A percentile compares a stretch with the other conserved stretches of the same genome.
These are phyloP conservation scores for Melanotaenia pygmaea DNA, from an alignment of 2,797 vertebrate genomes.

Conservation along the genomic window DNA sequence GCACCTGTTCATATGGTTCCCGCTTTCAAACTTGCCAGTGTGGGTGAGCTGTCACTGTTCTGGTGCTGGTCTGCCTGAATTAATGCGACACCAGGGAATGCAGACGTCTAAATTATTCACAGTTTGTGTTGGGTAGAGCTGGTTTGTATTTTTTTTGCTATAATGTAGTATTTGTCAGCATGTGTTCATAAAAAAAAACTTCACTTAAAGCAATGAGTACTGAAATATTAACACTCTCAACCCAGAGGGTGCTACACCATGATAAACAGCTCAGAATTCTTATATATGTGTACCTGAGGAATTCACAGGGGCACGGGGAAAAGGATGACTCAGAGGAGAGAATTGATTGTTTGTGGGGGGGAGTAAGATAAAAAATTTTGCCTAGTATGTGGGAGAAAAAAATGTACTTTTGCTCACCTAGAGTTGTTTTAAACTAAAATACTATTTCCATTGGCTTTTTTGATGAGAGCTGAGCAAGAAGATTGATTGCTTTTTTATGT, in stretches of 20 bases:
- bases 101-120: slow-evolving; percentile 62
- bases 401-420: not conserved
- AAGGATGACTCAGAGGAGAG: slow-evolving; percentile 16
- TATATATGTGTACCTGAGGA: slow-evolving; percentile 4
- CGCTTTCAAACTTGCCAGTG: slow-evolving; percentile 17
- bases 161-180: not conserved
- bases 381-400: not conserved
- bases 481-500: not conserved
- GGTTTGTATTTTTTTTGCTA: slow-evolving; percentile 7
- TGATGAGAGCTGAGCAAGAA: not conserved
- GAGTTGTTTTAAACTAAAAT: not conserved
- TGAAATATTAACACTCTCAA: slow-evolving; percentile 47
- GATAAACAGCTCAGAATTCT: slow-evolving; percentile 22
- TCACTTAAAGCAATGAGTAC: slow-evolving; percentile 3
- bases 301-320: slow-evolving; percentile 15
- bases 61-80: slow-evolving; percentile 31
- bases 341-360: not conserved
- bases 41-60: slow-evolving; percentile 30
- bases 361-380: not conserved
- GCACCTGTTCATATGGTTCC: slow-evolving; percentile 18
- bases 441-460: not conserved
- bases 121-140: slow-evolving; percentile 17
- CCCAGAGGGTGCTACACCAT: slow-evolving; percentile 6
- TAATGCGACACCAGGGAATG: slow-evolving; percentile 39
- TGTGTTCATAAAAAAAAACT: slow-evolving; percentile 12